phyloP scores from a whole-genome alignment of 2,888 invertebrate genomes.

The Timandra comae region DNA sequence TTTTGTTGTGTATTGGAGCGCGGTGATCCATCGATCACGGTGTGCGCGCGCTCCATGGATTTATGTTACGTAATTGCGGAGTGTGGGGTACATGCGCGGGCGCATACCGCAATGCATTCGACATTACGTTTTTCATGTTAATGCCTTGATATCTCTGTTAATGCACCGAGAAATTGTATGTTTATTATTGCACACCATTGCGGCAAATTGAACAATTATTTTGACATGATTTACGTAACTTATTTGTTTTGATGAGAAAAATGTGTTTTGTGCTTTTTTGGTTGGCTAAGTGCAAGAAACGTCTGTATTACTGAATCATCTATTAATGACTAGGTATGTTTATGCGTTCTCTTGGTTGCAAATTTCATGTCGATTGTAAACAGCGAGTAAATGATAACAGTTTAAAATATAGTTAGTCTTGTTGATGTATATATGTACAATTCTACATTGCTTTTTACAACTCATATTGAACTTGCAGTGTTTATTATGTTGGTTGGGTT shows the following conservation, averaged over 20 bases:
- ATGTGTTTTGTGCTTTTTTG: constrained; percentile 6
- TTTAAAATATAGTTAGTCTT: no score
- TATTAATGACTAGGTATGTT: no score
- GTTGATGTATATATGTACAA: no score
- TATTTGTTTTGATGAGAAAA: constrained; percentile 17
- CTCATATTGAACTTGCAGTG: no score
- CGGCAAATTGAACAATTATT: constrained; percentile 27
- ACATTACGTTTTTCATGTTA: constrained; percentile 53
- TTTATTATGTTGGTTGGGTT: no score
- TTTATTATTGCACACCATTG: constrained; percentile 31
- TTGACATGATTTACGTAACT: constrained; percentile 27
- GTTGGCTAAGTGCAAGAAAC: no score
- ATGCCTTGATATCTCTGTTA: constrained; percentile 55
- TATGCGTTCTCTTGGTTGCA: no score
- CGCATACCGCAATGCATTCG: constrained; percentile 25
- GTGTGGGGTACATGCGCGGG: constrained; percentile 36
- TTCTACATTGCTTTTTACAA: no score
- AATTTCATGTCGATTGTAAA: no score
- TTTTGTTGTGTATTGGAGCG: constrained; percentile 25
- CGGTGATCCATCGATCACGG: constrained; percentile 59
- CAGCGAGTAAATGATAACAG: no score
- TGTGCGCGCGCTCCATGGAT: constrained; percentile 45
- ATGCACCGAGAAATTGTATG: constrained; percentile 39
- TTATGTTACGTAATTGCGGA: constrained; percentile 69
- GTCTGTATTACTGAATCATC: no score